Percentiles rank a stretch among this genome's conserved stretches.
Evolutionary conservation across 2,113 vertebrate species (phyloP).

Genomic region (Caranx ignobilis): DNA sequence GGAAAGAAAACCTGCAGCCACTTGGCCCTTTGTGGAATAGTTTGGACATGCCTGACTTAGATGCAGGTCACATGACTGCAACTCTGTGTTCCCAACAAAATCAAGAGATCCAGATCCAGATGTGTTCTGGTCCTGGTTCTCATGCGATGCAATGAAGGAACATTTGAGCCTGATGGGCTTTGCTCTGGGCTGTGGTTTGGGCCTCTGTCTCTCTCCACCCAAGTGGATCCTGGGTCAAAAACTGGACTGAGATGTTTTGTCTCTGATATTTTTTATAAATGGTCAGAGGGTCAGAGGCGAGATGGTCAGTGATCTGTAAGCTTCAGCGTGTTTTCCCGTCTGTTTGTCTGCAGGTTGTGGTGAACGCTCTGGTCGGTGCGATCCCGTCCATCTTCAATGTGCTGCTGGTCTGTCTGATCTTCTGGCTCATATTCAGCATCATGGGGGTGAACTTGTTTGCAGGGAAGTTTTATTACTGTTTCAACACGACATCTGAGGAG

Average conservation of each 20-base stretch:
- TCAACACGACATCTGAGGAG: slow-evolving; percentile 87
- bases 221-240: too few species aligned
- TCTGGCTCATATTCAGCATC: slow-evolving; percentile 99
- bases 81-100: neutral
- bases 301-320: too few species aligned
- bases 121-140: neutral
- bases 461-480: slow-evolving; percentile 92
- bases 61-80: too few species aligned
- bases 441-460: slow-evolving; percentile 98
- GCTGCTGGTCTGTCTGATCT: slow-evolving; percentile 95
- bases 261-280: too few species aligned
- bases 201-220: neutral
- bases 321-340: neutral
- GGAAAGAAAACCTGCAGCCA: too few species aligned
- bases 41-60: too few species aligned
- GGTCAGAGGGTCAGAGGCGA: too few species aligned
- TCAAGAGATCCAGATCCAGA: too few species aligned
- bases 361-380: slow-evolving; percentile 93
- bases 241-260: too few species aligned
- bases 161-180: neutral
- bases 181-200: neutral
- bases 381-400: slow-evolving; percentile 98
- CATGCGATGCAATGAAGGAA: too few species aligned
- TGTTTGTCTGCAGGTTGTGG: slow-evolving; percentile 88
- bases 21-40: too few species aligned